Conservation (phyloP, 2,888 invertebrate genomes). For the Brachypterus glaber region DNA sequence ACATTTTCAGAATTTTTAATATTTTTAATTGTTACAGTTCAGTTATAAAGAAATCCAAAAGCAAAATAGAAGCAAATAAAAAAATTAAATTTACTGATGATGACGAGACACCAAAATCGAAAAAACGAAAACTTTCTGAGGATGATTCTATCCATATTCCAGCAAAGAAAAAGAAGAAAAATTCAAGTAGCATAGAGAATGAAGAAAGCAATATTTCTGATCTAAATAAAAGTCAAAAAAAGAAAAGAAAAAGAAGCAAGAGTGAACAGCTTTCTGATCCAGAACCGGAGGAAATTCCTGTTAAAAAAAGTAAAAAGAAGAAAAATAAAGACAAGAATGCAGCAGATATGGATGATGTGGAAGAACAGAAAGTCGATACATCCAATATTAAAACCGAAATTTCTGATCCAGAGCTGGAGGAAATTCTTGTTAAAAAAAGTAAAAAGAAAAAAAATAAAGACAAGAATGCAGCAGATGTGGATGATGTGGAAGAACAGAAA, state of each 20-base stretch:
- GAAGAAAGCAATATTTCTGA: not conserved
- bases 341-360: too few species aligned
- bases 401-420: not conserved
- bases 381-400: too few species aligned
- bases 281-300: not conserved
- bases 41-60: too few species aligned
- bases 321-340: not conserved
- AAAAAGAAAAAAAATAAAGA: constrained; percentile 3
- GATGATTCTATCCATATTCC: not conserved
- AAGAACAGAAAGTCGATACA: too few species aligned
- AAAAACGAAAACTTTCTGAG: constrained; percentile 4
- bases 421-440: not conserved
- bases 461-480: not conserved
- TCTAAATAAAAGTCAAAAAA: not conserved
- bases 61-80: too few species aligned
- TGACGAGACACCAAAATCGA: constrained; percentile 4
- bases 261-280: too few species aligned
- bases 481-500: too few species aligned
- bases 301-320: constrained; percentile 3
- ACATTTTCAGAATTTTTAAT: not conserved
- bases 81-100: constrained; percentile 11
- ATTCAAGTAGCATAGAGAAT: not conserved
- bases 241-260: constrained; percentile 2
- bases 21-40: too few species aligned
- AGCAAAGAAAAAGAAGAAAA: constrained; percentile 7